Conservation (phyloP, 2,888 invertebrate species). For the Oligia latruncula region DNA sequence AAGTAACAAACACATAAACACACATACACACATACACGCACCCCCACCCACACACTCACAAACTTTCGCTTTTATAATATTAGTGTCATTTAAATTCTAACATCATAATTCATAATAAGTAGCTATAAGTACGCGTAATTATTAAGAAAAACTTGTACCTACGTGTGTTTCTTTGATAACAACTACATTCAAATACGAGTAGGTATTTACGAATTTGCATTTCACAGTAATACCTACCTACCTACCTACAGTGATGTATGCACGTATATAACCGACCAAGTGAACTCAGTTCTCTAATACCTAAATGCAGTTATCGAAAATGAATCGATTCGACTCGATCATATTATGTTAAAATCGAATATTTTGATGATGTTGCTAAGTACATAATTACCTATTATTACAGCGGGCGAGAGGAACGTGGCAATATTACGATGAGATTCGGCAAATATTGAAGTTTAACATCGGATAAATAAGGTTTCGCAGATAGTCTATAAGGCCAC, state of each 20-base stretch:
- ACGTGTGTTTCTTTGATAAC: neutral
- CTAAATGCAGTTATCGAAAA: neutral
- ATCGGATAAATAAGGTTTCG: neutral
- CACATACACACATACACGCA: too few relatives aligned
- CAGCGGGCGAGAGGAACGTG: neutral
- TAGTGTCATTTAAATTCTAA: too few relatives aligned
- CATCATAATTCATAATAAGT: too few relatives aligned
- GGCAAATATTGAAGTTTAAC: neutral
- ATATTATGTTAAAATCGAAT: neutral
- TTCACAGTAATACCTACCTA: too few relatives aligned
- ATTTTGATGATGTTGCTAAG: neutral
- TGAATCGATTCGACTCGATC: conserved; percentile 6
- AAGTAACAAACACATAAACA: too few relatives aligned
- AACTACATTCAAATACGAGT: conserved; percentile 18
- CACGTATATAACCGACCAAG: neutral
- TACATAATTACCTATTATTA: neutral
- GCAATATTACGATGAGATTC: neutral
- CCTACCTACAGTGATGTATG: neutral
- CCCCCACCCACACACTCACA: too few relatives aligned
- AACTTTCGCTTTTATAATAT: too few relatives aligned
- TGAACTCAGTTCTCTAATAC: neutral
- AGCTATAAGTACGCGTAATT: too few relatives aligned
- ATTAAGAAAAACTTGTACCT: too few relatives aligned
- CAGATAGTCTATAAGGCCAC: neutral
- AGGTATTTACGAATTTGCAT: too few relatives aligned